Base-by-base conservation (phyloP, 2,888 invertebrate species). In the Automeris io region DNA sequence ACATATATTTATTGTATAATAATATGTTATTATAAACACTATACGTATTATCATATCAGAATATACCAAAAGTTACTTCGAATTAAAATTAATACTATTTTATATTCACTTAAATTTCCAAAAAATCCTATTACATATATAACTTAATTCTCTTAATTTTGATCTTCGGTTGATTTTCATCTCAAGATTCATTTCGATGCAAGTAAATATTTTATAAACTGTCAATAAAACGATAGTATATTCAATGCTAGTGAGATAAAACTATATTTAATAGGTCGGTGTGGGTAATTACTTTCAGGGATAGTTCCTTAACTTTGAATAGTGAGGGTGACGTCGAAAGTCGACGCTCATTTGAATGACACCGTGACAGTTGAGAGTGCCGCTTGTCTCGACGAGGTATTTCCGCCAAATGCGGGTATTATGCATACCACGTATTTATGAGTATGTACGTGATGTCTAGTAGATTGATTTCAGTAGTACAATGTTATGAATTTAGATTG, bases 221-320 rank as follows among this genome's bases (percentile, higher is more conserved):
- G n/a, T n/a, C n/a, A n/a, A n/a, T n/a, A n/a, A n/a, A n/a, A 6
- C 13, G 26, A 31, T 31, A 18, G 2, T 25, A 9, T 5, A 31
- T 31, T 5, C 12, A 16, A 16, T 18, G 5, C 9, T 16, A 16
- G 3, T 1, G 1, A 29, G 5, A 26, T 26, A 11, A 26, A 26
- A 25, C 11, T 12, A 24, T 18, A 22, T 9, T 34, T 16, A 8
- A 29, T 29, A n/a, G 29, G 16, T 16, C 3, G 13, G 49, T 52
- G 46, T 42, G 46, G 42, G 47, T 48, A 47, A 12, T 23, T 46
- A 43, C 37, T 52, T 45, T 38, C 45, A 43, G 41, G 51, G 54
- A 63, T 66, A 64, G 60, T 65, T 63, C 34, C 42, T 40, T 40
- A 57, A 61, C 54, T 59, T 60, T 54, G 57, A 61, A 51, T 54